Evolutionary conservation across 2,888 invertebrate genomes (phyloP).

Genomic region (Ctenicera cuprea): DNA sequence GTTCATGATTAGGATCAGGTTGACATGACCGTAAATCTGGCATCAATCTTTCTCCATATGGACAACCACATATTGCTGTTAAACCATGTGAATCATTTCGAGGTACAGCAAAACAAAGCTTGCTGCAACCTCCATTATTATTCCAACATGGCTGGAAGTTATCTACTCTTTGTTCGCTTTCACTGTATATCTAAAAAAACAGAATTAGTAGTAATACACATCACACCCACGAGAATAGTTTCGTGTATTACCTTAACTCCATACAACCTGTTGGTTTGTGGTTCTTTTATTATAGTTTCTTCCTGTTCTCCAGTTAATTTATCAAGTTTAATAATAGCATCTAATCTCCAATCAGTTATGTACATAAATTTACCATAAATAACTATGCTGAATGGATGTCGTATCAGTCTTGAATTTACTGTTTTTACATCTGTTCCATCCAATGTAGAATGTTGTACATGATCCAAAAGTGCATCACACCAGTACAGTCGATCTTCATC

Average conservation of each 20-base stretch:
- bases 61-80: constrained; percentile 89
- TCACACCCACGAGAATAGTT: neutral
- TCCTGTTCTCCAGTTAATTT: constrained; percentile 93
- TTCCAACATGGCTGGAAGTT: constrained; percentile 86
- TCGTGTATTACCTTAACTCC: constrained; percentile 83
- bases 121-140: constrained; percentile 93
- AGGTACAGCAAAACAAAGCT: constrained; percentile 95
- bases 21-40: constrained; percentile 83
- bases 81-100: constrained; percentile 76
- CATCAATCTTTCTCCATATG: constrained; percentile 90
- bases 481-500: constrained; percentile 92
- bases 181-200: constrained; percentile 78
- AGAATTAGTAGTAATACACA: constrained; percentile 10
- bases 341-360: constrained; percentile 97
- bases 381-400: constrained; percentile 94
- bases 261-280: constrained; percentile 92
- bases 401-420: constrained; percentile 88
- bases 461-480: constrained; percentile 97
- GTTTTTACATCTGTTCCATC: constrained; percentile 95
- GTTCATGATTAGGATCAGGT: constrained; percentile 89
- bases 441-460: constrained; percentile 94
- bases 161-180: constrained; percentile 82
- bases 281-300: constrained; percentile 89
- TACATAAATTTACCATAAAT: constrained; percentile 95
- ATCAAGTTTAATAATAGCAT: constrained; percentile 93